phyloP scores from a whole-genome alignment of 2,113 vertebrate genomes.

The Zosterops japonicus region DNA sequence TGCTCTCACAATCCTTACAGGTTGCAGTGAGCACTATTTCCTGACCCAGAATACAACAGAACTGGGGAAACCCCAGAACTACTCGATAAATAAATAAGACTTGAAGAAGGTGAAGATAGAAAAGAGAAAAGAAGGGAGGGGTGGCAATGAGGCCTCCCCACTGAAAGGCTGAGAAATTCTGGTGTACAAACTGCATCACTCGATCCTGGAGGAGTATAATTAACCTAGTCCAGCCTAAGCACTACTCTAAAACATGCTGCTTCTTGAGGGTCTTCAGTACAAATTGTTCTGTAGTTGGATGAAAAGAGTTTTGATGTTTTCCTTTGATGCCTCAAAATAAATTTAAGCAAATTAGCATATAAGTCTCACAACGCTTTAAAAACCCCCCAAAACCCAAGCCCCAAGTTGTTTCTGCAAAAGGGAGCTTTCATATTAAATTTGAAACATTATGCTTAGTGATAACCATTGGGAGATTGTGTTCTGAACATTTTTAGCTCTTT shows the following conservation, averaged over 20 bases:
- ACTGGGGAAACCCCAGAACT: not conserved
- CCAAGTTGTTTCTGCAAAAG: not conserved
- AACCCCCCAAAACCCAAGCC: not conserved
- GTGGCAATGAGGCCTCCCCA: not conserved
- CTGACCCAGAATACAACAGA: not conserved
- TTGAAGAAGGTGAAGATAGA: not conserved
- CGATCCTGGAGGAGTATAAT: not conserved
- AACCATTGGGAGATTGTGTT: not conserved
- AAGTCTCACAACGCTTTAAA: not conserved
- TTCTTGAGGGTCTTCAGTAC: not conserved
- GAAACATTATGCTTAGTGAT: not conserved
- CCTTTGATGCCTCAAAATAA: not conserved
- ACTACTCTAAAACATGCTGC: not conserved
- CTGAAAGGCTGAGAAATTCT: not conserved
- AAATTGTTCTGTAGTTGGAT: not conserved
- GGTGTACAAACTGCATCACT: not conserved
- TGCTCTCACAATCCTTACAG: not conserved
- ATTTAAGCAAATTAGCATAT: not conserved
- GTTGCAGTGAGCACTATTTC: not conserved
- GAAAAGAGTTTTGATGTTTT: not conserved
- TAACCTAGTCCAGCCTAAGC: not conserved
- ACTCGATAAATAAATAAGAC: not conserved
- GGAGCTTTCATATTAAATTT: not conserved
- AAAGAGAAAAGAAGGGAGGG: not conserved
- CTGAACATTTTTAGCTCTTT: not conserved